A percentile compares a stretch with the other conserved stretches of the same genome.
These are phyloP conservation scores for Siniperca scherzeri DNA, from an alignment of 2,797 vertebrate species.

Conservation along the genomic window DNA sequence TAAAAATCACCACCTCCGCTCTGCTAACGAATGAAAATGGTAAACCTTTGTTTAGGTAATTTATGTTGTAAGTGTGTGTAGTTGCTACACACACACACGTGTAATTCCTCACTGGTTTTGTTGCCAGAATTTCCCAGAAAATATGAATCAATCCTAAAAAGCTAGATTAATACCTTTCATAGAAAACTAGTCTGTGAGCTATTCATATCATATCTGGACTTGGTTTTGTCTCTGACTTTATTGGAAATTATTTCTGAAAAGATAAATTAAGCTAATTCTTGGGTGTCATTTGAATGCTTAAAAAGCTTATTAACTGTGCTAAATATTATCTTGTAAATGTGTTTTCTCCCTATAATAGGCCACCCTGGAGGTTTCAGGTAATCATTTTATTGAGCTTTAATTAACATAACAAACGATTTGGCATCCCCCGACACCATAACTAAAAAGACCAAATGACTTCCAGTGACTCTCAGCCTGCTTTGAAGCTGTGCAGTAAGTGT, in stretches of 20 bases:
- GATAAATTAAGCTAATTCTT: slow-evolving; percentile 3
- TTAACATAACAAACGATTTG: slow-evolving; percentile 23
- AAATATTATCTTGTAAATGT: slow-evolving; percentile 10
- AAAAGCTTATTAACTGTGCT: slow-evolving; percentile 24
- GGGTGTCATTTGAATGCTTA: slow-evolving; percentile 21
- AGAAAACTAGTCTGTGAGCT: slow-evolving; percentile 17
- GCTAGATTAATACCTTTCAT: neutral
- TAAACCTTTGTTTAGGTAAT: neutral
- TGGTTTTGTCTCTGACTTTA: neutral
- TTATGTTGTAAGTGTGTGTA: neutral
- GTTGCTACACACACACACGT: neutral
- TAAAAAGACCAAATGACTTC: slow-evolving; percentile 10
- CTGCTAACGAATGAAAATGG: neutral
- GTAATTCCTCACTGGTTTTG: neutral
- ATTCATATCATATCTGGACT: neutral
- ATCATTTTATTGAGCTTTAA: slow-evolving; percentile 30
- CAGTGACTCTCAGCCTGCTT: neutral
- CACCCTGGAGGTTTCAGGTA: slow-evolving; percentile 37
- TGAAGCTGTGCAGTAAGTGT: neutral
- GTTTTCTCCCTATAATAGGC: slow-evolving; percentile 6
- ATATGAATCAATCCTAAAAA: neutral
- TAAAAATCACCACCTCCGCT: neutral
- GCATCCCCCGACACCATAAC: neutral
- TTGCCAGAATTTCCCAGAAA: neutral
- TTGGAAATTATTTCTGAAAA: neutral